Conservation (phyloP, 1,140 invertebrate genomes). For the Ceratina australensis region DNA sequence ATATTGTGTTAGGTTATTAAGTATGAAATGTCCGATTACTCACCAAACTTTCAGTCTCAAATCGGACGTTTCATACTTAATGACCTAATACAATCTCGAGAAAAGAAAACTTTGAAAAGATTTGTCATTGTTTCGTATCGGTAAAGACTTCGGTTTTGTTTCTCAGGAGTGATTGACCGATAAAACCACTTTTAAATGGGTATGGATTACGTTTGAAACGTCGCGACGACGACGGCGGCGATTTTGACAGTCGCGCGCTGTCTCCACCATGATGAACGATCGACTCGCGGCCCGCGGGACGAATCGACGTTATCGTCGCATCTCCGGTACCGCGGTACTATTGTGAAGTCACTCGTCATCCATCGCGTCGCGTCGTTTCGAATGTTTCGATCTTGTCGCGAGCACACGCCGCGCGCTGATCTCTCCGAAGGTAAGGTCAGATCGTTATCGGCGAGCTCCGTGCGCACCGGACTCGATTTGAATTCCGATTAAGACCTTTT, state of each 20-base stretch:
- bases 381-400: constrained; percentile 43
- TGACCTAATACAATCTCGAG: too few relatives aligned
- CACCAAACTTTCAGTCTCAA: too few relatives aligned
- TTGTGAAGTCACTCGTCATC: constrained; percentile 60
- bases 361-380: neutral
- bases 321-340: constrained; percentile 46
- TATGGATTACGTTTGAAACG: constrained; percentile 1
- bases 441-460: constrained; percentile 46
- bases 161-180: too few relatives aligned
- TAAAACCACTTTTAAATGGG: too few relatives aligned
- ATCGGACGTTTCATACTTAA: too few relatives aligned
- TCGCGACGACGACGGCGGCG: constrained; percentile 10
- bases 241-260: neutral
- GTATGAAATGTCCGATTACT: too few relatives aligned
- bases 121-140: too few relatives aligned
- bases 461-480: constrained; percentile 44
- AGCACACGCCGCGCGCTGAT: constrained; percentile 50
- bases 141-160: too few relatives aligned
- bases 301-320: constrained; percentile 67
- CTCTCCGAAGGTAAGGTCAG: constrained; percentile 58
- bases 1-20: too few relatives aligned
- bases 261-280: constrained; percentile 58
- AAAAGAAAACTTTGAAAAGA: too few relatives aligned
- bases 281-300: constrained; percentile 46
- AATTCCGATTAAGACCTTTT: constrained; percentile 50